Percentiles rank a stretch among this genome's conserved stretches.
Conservation (phyloP, 1,140 invertebrate species). For the Calephelis virginiensis region DNA sequence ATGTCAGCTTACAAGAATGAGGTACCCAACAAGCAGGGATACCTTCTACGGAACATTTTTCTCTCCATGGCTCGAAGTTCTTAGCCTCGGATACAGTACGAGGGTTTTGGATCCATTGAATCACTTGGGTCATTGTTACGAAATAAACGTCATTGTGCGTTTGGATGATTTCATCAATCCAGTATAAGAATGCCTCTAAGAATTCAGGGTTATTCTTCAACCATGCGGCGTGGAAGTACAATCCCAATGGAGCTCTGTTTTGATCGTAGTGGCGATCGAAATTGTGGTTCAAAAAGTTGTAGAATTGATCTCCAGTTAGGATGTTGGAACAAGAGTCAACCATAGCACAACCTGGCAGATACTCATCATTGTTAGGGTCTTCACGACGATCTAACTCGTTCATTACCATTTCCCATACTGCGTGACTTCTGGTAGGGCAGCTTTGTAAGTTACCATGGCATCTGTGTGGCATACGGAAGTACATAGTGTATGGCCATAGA, state of each 20-base stretch:
- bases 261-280: conserved; percentile 97
- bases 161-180: conserved; percentile 94
- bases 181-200: conserved; percentile 94
- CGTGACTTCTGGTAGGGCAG: conserved; percentile 94
- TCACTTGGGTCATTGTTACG: conserved; percentile 97
- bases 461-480: conserved; percentile 96
- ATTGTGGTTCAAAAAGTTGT: conserved; percentile 97
- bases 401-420: conserved; percentile 99
- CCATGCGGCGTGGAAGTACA: conserved; percentile 98
- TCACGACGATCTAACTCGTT: conserved; percentile 96
- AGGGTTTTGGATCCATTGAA: conserved; percentile 98
- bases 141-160: conserved; percentile 97
- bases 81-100: conserved; percentile 90
- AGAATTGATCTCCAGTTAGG: conserved; percentile 94
- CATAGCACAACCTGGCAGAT: conserved; percentile 96
- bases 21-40: conserved; percentile 91
- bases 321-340: conserved; percentile 98
- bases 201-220: conserved; percentile 96
- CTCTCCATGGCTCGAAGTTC: conserved; percentile 96
- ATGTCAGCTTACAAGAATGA: conserved; percentile 93
- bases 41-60: conserved; percentile 92
- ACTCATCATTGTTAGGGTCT: conserved; percentile 94
- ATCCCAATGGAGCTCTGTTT: conserved; percentile 94
- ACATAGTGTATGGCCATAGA: conserved; percentile 98
- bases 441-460: conserved; percentile 96